Evolutionary conservation across 2,113 vertebrate species (phyloP), one percentile per base, ranked within the genome.

Genomic region (Leptobrachium leishanense): DNA sequence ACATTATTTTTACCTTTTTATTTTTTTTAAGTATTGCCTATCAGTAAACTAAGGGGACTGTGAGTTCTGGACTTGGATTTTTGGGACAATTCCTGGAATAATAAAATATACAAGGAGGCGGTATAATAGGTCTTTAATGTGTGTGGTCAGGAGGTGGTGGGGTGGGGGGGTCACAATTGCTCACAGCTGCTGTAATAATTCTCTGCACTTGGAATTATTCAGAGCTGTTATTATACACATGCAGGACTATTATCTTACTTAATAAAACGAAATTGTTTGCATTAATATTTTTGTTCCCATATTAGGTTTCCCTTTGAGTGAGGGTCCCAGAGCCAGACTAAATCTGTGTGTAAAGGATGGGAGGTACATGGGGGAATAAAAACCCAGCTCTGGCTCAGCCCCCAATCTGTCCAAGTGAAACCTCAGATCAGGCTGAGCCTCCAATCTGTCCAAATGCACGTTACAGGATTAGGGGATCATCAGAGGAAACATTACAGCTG

Each of bases 191-290:
- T 86, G 83, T 79, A 84, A 86, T 53, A 65, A 67, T 74, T 74
- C 44, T 44, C 9, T n/a, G 84, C 86, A 85, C 85, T 85, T 87
- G 82, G 81, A 81, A 84, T 88, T 84, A 85, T 82, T 82, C 83
- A 83, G 78, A 71, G n/a, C 43, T 68, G 11, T 50, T 65, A 70
- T n/a, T 43, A 20, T 43, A 72, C 77, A 79, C 81, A 87, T 81
- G 83, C 83, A 85, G 74, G 82, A 84, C 84, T 83, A 86, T 87
- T 87, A 84, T 87, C 84, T 89, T 86, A 83, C 84, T 84, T 85
- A 83, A 86, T 86, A 85, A 84, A 85, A 85, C 70, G 69, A 85
- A 78, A 84, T 76, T 66, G 67, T 72, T 71, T 54, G 4, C 44
- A 59, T 31, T 75, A n/a, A 82, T 43, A 39, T 76, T 50, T 85